A percentile compares a stretch with the other conserved stretches of the same genome.
Conservation (phyloP, 1,140 invertebrate species). For the Papilio machaon region DNA sequence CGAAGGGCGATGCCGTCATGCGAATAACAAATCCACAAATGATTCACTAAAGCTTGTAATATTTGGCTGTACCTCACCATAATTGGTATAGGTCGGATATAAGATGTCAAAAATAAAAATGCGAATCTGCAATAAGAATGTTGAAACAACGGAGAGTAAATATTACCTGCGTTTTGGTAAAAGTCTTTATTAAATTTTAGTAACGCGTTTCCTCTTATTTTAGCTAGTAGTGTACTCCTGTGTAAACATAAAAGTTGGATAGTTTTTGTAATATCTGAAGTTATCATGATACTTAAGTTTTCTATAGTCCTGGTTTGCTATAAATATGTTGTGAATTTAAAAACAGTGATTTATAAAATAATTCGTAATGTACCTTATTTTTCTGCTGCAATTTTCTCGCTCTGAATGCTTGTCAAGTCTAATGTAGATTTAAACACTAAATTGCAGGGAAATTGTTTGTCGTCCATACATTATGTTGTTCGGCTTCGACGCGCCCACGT, state of each 20-base stretch:
- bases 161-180: not conserved
- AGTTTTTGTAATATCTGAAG: no score
- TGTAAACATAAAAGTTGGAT: no score
- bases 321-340: no score
- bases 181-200: not conserved
- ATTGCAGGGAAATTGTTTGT: constrained; percentile 29
- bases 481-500: constrained; percentile 22
- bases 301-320: no score
- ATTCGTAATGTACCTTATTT: not conserved
- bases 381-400: constrained; percentile 8
- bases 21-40: constrained; percentile 42
- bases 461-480: constrained; percentile 23
- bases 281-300: no score
- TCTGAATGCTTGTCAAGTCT: constrained; percentile 16
- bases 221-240: not conserved
- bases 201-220: not conserved
- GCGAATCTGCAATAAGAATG: not conserved
- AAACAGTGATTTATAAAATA: not conserved
- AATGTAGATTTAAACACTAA: constrained; percentile 38
- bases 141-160: not conserved
- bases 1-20: constrained; percentile 50
- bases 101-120: not conserved
- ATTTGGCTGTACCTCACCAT: constrained; percentile 8
- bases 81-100: constrained; percentile 4
- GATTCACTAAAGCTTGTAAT: constrained; percentile 17